Evolutionary conservation across 2,888 invertebrate species (phyloP), one percentile per base, ranked within the genome.

Genomic region (Marasmarcha lunaedactyla): DNA sequence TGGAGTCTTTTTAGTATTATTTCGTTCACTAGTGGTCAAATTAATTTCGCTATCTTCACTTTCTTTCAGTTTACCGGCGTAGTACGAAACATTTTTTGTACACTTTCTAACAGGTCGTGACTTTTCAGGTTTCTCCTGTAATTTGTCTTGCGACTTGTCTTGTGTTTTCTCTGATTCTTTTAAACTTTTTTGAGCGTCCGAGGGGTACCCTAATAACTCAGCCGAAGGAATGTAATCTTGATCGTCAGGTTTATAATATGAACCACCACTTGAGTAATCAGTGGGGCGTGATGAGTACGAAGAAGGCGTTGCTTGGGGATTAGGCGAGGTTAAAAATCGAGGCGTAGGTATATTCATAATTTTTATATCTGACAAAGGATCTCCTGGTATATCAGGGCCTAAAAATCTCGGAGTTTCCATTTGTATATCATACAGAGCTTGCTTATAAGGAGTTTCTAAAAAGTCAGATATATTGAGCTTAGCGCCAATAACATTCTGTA

Each of bases 211-310:
- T 37, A 69, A 46, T 45, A 56, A 52, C 40, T 78, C 77, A 13
- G 63, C 56, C 6, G 63, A 49, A 25, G 61, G 64, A 38, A 70
- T 44, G 45, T 70, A 77, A 51, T 87, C 87, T 41, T 86, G 85
- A 51, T 88, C 88, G 52, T 88, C 88, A 0, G 88, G 88, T 44
- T 86, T 85, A 51, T 88, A 88, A 51, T 88, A 88, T 1, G 88
- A 88, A 1, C 88, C 85, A 3, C 87, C 79, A 40, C 87, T 87
- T 6, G 88, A 88, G 59, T 87, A 87, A 49, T 87, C 88, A 1
- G 87, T 87, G 33, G 76, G 78, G 4, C 83, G 65, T 15, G 79
- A 79, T 9, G 72, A 70, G 52, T 76, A 83, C 2, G 79, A 71
- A 1, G 73, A 72, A 10, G 83, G 83, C 1, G 84, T 84, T 15